Evolutionary conservation across 1,140 invertebrate species (phyloP).

Genomic region (Nasonia vitripennis): DNA sequence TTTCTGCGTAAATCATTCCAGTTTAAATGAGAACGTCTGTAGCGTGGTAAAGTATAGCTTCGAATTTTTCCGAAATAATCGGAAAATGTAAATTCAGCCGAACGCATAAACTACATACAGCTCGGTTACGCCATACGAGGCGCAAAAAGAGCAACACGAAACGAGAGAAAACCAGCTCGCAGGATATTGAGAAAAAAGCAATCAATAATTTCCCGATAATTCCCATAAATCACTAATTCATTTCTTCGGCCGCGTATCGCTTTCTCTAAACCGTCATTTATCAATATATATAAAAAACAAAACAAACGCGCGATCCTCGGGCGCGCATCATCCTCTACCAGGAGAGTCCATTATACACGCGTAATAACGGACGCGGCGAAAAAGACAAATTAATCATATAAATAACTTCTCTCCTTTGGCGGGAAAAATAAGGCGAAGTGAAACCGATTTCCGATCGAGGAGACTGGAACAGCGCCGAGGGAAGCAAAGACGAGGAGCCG

Average conservation of each 20-base stretch:
- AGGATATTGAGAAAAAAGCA: conserved; percentile 2
- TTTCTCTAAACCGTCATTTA: conserved; percentile 29
- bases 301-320: neutral
- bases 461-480: neutral
- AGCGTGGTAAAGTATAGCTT: neutral
- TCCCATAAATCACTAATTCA: conserved; percentile 27
- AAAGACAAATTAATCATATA: conserved; percentile 40
- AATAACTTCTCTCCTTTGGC: conserved; percentile 12
- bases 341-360: neutral
- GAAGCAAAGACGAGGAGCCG: conserved; percentile 15
- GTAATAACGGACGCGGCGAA: conserved; percentile 24
- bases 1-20: neutral
- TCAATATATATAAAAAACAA: neutral
- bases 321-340: neutral
- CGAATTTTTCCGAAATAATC: conserved; percentile 7
- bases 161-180: neutral
- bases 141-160: neutral
- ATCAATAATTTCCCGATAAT: conserved; percentile 26
- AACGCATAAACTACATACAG: neutral
- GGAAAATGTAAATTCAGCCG: neutral
- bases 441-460: conserved; percentile 33
- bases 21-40: neutral
- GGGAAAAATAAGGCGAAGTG: neutral
- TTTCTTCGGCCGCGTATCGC: neutral
- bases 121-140: neutral